Evolutionary conservation across 2,888 invertebrate species (phyloP).

Genomic region (Dryobotodes eremita): DNA sequence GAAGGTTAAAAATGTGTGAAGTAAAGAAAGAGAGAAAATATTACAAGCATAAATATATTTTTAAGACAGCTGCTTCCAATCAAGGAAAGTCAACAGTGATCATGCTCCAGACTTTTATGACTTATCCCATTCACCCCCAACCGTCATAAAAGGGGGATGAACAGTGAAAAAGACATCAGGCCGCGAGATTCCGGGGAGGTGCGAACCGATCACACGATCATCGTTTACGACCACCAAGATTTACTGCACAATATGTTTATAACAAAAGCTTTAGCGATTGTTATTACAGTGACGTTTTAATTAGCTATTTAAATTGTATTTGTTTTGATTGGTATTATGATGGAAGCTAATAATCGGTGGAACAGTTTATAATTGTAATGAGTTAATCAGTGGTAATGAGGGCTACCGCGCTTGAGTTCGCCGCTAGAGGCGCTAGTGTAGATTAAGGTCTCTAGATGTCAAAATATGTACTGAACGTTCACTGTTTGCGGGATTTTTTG

Average conservation of each 20-base stretch:
- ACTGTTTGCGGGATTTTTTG: too few species aligned
- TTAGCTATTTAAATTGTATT: conserved; percentile 24
- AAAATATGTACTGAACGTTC: too few species aligned
- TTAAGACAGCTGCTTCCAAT: not conserved
- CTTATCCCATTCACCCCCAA: conserved; percentile 67
- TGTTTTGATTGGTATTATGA: conserved; percentile 27
- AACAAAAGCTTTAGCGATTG: conserved; percentile 37
- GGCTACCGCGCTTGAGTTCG: too few species aligned
- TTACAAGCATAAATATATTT: too few species aligned
- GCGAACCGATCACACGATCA: conserved; percentile 84
- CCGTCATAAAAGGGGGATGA: conserved; percentile 80
- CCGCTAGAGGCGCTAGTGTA: too few species aligned
- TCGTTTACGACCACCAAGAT: conserved; percentile 81
- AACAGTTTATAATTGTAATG: conserved; percentile 13
- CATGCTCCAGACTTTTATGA: conserved; percentile 18
- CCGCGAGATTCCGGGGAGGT: conserved; percentile 82
- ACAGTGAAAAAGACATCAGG: conserved; percentile 85
- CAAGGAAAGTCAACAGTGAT: not conserved
- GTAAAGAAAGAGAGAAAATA: too few species aligned
- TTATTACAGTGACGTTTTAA: conserved; percentile 46
- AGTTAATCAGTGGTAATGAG: conserved; percentile 14
- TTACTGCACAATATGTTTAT: conserved; percentile 67
- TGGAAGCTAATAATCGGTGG: not conserved
- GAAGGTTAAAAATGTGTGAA: not conserved
- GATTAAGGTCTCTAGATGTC: too few species aligned